Evolutionary conservation across 2,888 invertebrate genomes (phyloP), one percentile per base, ranked within the genome.

Genomic region (Heliconius cydno): DNA sequence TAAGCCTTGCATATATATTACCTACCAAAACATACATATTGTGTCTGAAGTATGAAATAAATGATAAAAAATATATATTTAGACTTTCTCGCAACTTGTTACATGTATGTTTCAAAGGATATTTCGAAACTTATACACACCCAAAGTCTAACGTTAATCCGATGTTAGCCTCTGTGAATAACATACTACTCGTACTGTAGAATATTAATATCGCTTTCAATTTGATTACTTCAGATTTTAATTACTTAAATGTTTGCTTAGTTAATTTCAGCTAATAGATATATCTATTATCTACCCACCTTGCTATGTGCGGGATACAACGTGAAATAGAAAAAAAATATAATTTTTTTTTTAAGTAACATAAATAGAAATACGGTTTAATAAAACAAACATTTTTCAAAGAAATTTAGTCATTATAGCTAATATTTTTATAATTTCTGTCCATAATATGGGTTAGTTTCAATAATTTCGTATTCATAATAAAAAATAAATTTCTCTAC

Each of bases 381-480:
- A 34, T 34, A 34, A 57, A 22, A 25, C 63, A 25, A 25, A 25
- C 25, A 25, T 15, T 2, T 15, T 15, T 15, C 65, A 65, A 65
- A 28, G 28, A 7, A 65, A 65, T 15, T 15, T 65, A 65, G 65
- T 28, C 9, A 34, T n/a, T 68, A 41, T n/a, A 13, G n/a, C 13
- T 68, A 68, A 68, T 41, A 41, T 25, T 68, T 41, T 68, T 68
- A 25, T 68, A 68, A 68, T 70, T 15, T 70, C 41, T 12, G 15
- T 46, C 25, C 15, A 46, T 28, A 70, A 25, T 9, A 41, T 6
- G n/a, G 41, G 25, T 6, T 1, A 30, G 34, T 30, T 34, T 70
- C 41, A 15, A 70, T 70, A 25, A 70, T 46, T 41, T 70, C 13
- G 70, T 70, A 46, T 70, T 70, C 70, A 46, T 70, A 46, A 73